Base-by-base conservation (phyloP, 2,113 vertebrate species). In the Morone chrysops region DNA sequence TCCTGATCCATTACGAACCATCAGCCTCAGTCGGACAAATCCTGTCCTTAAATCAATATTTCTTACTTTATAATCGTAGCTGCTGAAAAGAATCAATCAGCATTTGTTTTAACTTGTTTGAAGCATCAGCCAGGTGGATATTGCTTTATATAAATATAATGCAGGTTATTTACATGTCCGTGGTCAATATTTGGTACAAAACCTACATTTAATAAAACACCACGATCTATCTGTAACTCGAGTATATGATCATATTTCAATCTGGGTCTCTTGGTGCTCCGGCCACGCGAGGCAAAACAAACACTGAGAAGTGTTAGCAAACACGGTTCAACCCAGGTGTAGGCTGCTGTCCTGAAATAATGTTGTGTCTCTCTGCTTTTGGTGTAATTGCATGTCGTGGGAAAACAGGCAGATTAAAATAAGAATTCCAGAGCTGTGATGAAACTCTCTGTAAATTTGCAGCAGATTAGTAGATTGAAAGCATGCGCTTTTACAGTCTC, bases 391-490 rank as follows among this genome's bases (percentile, higher is more conserved):
- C 4, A 17, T 45, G 70, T 70, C 3, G 43, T 79, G 72, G 87
- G 82, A 87, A 87, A 74, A 31, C 5, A 2, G 48, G 8, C 25
- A 36, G 54, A 83, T 84, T 48, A 20, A 67, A 41, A 75, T 40
- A 25, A 7, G 10, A 36, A 81, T 86, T 87, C 66, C 83, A 66
- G 51, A 69, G 71, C 80, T 65, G 78, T 79, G 85, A 91, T 81
- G 68, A 84, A 84, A 73, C 82, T 78, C 10, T 8, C 75, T 71
- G 40, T 13, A 84, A 60, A 8, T 82, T 83, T 63, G 71, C 85
- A 54, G 77, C 40, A 50, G 75, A 81, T 86, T 63, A 77, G 51
- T 69, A 88, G 85, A 95, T 90, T 92, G 86, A 83, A 94, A 94
- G 70, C 92, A 94, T 90, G 90, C 43, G 90, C 82, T 41, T 68